Base-by-base conservation (phyloP, 2,888 invertebrate genomes). In the Pandemis cinnamomeana region DNA sequence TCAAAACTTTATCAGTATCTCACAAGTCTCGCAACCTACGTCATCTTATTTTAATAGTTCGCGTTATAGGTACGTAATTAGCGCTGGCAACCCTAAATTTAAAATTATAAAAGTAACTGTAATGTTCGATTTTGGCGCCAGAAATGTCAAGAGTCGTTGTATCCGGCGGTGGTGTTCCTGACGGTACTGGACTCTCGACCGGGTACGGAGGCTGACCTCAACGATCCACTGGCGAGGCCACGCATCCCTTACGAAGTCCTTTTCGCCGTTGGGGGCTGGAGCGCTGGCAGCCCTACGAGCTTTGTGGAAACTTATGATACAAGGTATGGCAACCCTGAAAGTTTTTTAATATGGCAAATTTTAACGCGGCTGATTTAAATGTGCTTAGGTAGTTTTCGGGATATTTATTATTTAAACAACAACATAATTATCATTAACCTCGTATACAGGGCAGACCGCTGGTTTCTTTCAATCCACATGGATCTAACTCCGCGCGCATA, bases 231-330 rank as follows among this genome's bases (percentile, higher is more conserved):
- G 53, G 94, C 96, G 8, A 91, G 96, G 75, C 97, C 98, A 0
- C 93, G 98, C 75, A 95, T 97, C 88, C 97, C 95, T 64, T 96
- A 97, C 86, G 97, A 97, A 82, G 95, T 97, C 80, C 93, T 98
- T 11, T 98, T 98, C 86, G 97, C 97, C 13, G 96, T 98, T 20
- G 98, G 98, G 5, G 98, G 98, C 0, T 97, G 97, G 98, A 95
- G 96, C 85, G 95, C 96, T n/a, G 97, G 97, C n/a, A 96, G 96
- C 78, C 97, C 97, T 0, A 97, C 97, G 0, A 97, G 96, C 89
- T 97, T 97, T 81, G 95, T 97, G 42, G 96, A 96, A 88, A 97
- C 97, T 71, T 98, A 97, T 86, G 96, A 96, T 82, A 96, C 96
- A 55, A 96, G 97, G 91, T 97, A 93, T 71, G 55, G 71, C 53